A percentile compares a stretch with the other conserved stretches of the same genome.
phyloP scores from a whole-genome alignment of 2,888 invertebrate genomes.

The Pardosa pseudoannulata region DNA sequence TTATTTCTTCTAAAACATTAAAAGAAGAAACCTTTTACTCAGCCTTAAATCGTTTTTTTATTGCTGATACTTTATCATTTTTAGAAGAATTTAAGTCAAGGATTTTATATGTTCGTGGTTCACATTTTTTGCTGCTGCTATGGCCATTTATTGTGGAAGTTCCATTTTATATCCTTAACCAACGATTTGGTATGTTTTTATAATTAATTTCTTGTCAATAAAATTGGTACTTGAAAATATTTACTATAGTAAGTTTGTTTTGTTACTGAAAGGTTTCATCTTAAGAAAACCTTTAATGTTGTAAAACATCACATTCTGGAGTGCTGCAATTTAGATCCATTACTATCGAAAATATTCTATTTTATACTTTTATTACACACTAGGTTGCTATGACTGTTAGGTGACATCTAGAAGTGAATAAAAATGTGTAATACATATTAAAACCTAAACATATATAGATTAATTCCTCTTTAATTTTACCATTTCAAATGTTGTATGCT shows the following conservation, averaged over 20 bases:
- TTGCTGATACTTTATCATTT: slow-evolving; percentile 38
- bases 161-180: slow-evolving; percentile 19
- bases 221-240: neutral
- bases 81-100: slow-evolving; percentile 25
- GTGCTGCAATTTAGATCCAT: neutral
- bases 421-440: no score
- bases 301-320: no score
- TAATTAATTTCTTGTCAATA: slow-evolving; percentile 6
- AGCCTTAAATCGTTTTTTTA: slow-evolving; percentile 40
- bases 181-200: slow-evolving; percentile 8
- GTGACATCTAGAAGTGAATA: no score
- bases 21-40: slow-evolving; percentile 28
- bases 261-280: neutral
- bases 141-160: neutral
- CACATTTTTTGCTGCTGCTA: slow-evolving; percentile 23
- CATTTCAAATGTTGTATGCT: no score
- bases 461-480: no score
- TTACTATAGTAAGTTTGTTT: neutral
- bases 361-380: neutral
- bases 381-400: no score
- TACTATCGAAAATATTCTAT: neutral
- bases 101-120: slow-evolving; percentile 25
- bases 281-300: neutral
- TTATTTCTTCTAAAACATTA: neutral
- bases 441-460: no score